A percentile compares a stretch with the other conserved stretches of the same genome.
Evolutionary conservation across 2,113 vertebrate species (phyloP).

Genomic region (Psilopsiagon aymara): DNA sequence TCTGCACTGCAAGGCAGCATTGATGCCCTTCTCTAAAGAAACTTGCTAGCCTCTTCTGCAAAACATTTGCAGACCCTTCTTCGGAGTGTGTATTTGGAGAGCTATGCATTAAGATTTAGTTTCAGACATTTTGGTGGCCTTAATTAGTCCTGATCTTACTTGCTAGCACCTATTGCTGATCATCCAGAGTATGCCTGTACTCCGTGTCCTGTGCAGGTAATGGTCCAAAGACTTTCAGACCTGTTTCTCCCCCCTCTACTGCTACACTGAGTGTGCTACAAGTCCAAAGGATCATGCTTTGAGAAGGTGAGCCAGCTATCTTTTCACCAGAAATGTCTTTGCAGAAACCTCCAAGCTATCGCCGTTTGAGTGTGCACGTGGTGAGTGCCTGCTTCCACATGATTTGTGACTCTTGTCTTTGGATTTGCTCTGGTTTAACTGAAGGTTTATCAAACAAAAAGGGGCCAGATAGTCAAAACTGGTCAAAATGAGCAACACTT

Average conservation of each 20-base stretch:
- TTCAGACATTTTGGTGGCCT: neutral
- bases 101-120: rapidly evolving
- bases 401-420: neutral
- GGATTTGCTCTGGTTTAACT: neutral
- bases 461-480: neutral
- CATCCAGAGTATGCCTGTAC: neutral
- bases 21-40: rapidly evolving
- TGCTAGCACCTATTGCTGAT: neutral
- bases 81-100: neutral
- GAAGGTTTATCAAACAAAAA: neutral
- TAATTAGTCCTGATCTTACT: neutral
- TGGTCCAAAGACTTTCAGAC: neutral
- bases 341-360: neutral
- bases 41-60: neutral
- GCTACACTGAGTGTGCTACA: neutral
- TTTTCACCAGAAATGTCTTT: neutral
- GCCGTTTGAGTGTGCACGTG: rapidly evolving
- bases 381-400: neutral
- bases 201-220: neutral
- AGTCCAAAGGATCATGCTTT: neutral
- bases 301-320: neutral
- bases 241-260: neutral
- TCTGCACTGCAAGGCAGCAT: no score
- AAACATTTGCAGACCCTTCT: neutral
- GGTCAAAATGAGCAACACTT: neutral